Percentiles rank a stretch among this genome's conserved stretches.
These are phyloP conservation scores for Anniella stebbinsi DNA, from an alignment of 2,797 vertebrate genomes.

Conservation along the genomic window DNA sequence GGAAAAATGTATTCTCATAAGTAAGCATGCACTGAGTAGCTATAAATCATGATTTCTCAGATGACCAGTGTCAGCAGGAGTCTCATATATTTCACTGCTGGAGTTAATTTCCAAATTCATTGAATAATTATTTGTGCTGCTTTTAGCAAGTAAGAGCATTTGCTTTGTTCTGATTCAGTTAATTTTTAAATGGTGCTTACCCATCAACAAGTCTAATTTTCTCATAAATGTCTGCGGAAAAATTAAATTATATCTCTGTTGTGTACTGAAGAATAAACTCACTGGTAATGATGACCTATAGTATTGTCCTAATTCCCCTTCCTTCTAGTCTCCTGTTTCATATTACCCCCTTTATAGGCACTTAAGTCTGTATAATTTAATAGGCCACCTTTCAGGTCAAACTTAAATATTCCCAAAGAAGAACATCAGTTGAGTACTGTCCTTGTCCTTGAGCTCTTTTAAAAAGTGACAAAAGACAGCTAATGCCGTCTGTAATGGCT, in stretches of 20 bases:
- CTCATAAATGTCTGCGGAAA: slow-evolving; percentile 11
- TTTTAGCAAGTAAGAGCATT: slow-evolving; percentile 76
- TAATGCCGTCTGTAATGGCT: not conserved
- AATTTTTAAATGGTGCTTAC: slow-evolving; percentile 62
- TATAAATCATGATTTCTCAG: slow-evolving; percentile 84
- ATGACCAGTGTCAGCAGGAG: slow-evolving; percentile 82
- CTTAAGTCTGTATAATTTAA: not conserved
- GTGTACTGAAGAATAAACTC: not conserved
- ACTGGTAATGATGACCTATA: not conserved
- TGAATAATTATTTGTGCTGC: slow-evolving; percentile 82
- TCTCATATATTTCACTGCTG: slow-evolving; percentile 80
- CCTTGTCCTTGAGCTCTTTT: not conserved
- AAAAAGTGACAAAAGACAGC: not conserved
- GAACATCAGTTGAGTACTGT: not conserved
- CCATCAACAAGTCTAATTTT: slow-evolving; percentile 18
- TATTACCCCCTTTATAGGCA: not conserved
- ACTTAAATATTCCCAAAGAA: not conserved
- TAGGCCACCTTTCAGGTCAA: not conserved
- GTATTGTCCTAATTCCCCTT: not conserved
- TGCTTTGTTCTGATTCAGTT: slow-evolving; percentile 67
- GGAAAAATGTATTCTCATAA: slow-evolving; percentile 76
- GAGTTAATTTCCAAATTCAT: slow-evolving; percentile 81
- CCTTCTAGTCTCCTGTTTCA: not conserved
- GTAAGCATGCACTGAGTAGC: slow-evolving; percentile 74
- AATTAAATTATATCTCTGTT: slow-evolving; percentile 18